Conservation (phyloP, 2,113 vertebrate genomes). For the Perognathus longimembris region DNA sequence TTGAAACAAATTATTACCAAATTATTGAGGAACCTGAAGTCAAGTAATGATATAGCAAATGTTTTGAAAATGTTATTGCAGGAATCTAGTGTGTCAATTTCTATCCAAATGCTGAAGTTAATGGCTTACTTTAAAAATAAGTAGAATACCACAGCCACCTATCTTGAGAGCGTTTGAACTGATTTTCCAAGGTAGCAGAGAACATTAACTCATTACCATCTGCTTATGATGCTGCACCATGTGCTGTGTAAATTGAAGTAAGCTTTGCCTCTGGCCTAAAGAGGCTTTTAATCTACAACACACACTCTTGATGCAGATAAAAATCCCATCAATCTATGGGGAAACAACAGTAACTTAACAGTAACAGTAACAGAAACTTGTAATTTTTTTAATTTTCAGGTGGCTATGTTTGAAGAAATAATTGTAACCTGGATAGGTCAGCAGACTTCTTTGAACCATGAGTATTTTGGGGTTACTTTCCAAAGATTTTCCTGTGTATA, state of each 20-base stretch:
- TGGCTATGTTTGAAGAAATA: slow-evolving; percentile 30
- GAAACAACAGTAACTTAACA: slow-evolving; percentile 20
- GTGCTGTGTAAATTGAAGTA: slow-evolving; percentile 10
- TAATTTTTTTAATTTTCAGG: slow-evolving; percentile 47
- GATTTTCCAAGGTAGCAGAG: slow-evolving; percentile 54
- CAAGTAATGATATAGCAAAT: not conserved
- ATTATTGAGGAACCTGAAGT: not conserved
- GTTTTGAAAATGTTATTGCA: not conserved
- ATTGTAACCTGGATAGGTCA: not conserved
- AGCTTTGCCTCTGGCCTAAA: slow-evolving; percentile 35
- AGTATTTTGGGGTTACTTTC: not conserved
- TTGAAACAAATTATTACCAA: slow-evolving; percentile 22
- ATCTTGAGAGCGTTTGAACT: slow-evolving; percentile 27
- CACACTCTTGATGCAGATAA: slow-evolving; percentile 9
- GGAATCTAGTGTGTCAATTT: not conserved
- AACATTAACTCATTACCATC: slow-evolving; percentile 43
- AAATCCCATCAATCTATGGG: not conserved
- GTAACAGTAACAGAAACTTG: not conserved
- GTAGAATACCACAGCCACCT: not conserved
- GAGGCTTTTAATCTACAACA: slow-evolving; percentile 36
- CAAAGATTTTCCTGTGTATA: not conserved
- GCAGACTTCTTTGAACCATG: not conserved
- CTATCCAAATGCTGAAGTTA: slow-evolving; percentile 17
- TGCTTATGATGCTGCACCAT: not conserved
- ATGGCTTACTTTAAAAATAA: slow-evolving; percentile 46